Base-by-base conservation (phyloP, 2,113 vertebrate genomes). In the Desmodus rotundus region DNA sequence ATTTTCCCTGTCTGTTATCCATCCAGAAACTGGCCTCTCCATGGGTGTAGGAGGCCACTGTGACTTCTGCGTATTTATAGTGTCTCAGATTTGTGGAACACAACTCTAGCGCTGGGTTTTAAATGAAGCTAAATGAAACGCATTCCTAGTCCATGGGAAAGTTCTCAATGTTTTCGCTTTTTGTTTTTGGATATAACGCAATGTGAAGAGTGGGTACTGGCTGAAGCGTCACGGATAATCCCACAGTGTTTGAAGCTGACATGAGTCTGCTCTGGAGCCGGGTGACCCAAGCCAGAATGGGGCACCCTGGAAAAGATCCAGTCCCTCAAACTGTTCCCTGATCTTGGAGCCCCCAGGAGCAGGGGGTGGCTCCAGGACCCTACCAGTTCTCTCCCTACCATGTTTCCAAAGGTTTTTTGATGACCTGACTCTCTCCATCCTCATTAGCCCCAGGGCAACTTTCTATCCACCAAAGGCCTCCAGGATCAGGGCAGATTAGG, bases 11-110 rank as follows among this genome's bases (percentile, higher is more conserved):
- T 63, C 96, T 92, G 38, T 90, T 93, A 90, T 52, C 54, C 67
- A 68, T 63, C 85, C 95, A 47, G 45, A 95, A 90, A 52, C 85
- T 22, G 67, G 84, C 87, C 81, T 85, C 89, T 95, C 50, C 63
- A 24, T 22, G 72, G 52, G 52, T 90, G 67, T 73, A 78, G 95
- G 89, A 96, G 92, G 81, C 96, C 84, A 68, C 92, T 15, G 72
- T 1, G 0, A 94, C 61, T 94, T 92, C 87, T 96, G 70, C 93
- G 94, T 95, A 93, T 91, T 96, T 92, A 97, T 95, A 87, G 45
- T n/a, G 36, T 76, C 76, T 81, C 87, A 92, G 92, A 90, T 93
- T 67, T 77, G 70, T 33, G 54, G 58, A 89, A 56, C 43, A 38
- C 80, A 28, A 5, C 13, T 67, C 63, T 70, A 88, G 87, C 86